Conservation (phyloP, 2,888 invertebrate species). For the Taenaris catops region DNA sequence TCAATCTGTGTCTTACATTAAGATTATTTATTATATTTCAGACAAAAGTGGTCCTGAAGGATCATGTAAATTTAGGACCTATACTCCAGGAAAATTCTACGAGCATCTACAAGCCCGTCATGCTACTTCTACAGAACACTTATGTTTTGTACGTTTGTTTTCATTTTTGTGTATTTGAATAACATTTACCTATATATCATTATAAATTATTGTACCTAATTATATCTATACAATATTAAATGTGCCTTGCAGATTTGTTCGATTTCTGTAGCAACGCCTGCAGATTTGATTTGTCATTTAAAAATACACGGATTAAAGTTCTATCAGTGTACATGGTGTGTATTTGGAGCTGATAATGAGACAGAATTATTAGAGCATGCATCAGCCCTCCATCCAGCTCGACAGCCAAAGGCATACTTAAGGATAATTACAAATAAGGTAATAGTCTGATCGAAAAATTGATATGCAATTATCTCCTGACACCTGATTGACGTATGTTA, state of each 20-base stretch:
- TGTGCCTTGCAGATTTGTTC: constrained; percentile 43
- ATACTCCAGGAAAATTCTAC: constrained; percentile 48
- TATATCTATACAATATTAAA: not conserved
- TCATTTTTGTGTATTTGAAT: no score
- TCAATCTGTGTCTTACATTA: no score
- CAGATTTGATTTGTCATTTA: constrained; percentile 50
- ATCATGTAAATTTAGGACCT: constrained; percentile 49
- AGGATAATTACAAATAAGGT: constrained; percentile 56
- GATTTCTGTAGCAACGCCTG: constrained; percentile 27
- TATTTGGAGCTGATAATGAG: constrained; percentile 55
- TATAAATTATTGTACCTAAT: not conserved
- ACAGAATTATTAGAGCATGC: constrained; percentile 50
- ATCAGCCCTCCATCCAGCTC: constrained; percentile 55
- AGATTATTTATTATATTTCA: no score
- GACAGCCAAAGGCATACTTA: constrained; percentile 58
- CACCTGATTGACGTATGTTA: no score
- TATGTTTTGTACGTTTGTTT: constrained; percentile 57
- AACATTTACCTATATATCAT: not conserved
- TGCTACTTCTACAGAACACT: constrained; percentile 27
- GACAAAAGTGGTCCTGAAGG: constrained; percentile 22
- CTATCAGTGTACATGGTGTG: constrained; percentile 68
- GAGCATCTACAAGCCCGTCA: constrained; percentile 52
- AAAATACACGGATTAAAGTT: constrained; percentile 56
- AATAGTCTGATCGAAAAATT: no score
- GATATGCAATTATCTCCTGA: no score